Base-by-base conservation (phyloP, 2,888 invertebrate species). In the Macaria liturata region DNA sequence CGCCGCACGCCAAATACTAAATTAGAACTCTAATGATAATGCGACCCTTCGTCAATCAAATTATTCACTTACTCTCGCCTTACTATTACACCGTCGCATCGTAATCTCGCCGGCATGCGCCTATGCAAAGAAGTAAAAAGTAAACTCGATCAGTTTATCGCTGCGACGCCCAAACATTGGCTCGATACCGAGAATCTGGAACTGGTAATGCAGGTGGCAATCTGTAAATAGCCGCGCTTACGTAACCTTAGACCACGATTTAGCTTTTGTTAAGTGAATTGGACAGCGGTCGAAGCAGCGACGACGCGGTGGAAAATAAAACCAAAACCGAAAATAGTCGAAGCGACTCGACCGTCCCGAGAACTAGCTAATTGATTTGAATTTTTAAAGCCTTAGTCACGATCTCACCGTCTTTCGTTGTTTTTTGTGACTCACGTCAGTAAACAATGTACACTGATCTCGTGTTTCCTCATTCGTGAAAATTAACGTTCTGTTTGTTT, bases 361-460 rank as follows among this genome's bases (percentile, higher is more conserved):
- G 71, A 72, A 71, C 74, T 74, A 78, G 76, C 79, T 86, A 87
- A 87, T 84, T 86, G 84, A 78, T 75, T 80, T 81, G 81, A 84
- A 88, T 88, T 85, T 88, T 88, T 87, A 80, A 84, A 82, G 76
- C 71, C 81, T 91, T 88, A 89, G 87, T 91, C 90, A 88, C 82
- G 76, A 71, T 63, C 60, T 72, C 68, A 66, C 72, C 75, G 80
- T 77, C 78, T 84, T 79, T 73, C 72, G 70, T 74, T 75, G 75
- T 73, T 66, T 80, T 77, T 78, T 78, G 78, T 90, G 89, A 90
- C 71, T 89, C 88, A 89, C 75, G 72, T 72, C 75, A 62, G 64
- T 75, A 71, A 76, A 81, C 78, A 80, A 78, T 77, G 75, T 77
- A 65, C 58, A 55, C 54, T 66, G 68, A 71, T 68, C 64, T 70